Conservation (phyloP, 2,113 vertebrate species). For the Stomatorhinus ivindoensis region DNA sequence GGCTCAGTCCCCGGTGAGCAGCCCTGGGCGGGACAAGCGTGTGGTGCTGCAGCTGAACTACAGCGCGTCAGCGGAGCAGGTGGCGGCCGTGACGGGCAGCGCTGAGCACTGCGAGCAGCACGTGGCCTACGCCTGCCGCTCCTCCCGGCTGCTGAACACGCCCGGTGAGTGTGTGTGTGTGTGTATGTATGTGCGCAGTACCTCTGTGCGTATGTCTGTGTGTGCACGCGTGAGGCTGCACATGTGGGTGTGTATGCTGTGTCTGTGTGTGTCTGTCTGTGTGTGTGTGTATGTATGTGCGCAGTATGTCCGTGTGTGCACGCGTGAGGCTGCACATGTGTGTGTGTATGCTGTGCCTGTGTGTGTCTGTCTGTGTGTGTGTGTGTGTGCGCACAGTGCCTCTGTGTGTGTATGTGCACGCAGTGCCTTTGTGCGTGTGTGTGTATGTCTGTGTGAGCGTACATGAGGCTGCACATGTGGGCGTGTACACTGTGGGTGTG, state of each 20-base stretch:
- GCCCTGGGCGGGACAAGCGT: conserved; percentile 55
- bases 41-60: conserved; percentile 75
- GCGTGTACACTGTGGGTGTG: conserved; percentile 56
- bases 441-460: too few species aligned
- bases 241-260: conserved; percentile 60
- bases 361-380: conserved; percentile 68
- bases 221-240: neutral
- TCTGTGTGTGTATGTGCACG: too few species aligned
- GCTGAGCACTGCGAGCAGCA: conserved; percentile 89
- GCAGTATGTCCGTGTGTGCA: too few species aligned
- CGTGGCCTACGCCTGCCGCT: conserved; percentile 80
- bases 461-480: conserved; percentile 31
- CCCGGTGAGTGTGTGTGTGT: conserved; percentile 67
- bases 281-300: neutral
- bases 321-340: neutral
- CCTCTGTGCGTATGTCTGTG: too few species aligned
- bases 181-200: too few species aligned
- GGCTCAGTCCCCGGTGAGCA: conserved; percentile 64
- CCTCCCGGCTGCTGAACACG: conserved; percentile 82
- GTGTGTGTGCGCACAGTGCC: too few species aligned
- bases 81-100: conserved; percentile 73
- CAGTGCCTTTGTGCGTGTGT: too few species aligned
- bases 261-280: conserved; percentile 46
- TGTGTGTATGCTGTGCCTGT: conserved; percentile 63
- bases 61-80: conserved; percentile 78